Conservation (phyloP, 2,797 vertebrate species). For the Caiman crocodilus region DNA sequence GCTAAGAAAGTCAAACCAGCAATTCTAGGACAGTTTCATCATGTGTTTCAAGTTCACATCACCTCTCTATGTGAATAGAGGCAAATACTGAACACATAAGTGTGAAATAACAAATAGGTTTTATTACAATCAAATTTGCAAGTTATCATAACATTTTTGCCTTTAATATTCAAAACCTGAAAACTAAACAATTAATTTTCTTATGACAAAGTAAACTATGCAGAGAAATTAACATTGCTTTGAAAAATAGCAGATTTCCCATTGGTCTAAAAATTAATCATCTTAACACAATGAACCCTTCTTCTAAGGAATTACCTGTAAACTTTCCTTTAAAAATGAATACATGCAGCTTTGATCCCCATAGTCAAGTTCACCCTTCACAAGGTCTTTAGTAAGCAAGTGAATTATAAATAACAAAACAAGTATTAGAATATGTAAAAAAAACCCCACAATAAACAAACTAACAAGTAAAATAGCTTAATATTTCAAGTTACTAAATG, state of each 20-base stretch:
- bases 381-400: not conserved
- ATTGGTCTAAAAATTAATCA: not conserved
- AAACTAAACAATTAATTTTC: not conserved
- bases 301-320: not conserved
- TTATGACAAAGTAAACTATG: not conserved
- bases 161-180: not conserved
- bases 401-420: not conserved
- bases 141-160: not conserved
- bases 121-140: not conserved
- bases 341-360: not conserved
- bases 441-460: not conserved
- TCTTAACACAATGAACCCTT: not conserved
- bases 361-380: not conserved
- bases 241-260: not conserved
- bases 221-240: not conserved
- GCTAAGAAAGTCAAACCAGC: not conserved
- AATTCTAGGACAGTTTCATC: not conserved
- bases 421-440: not conserved
- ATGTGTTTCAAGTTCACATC: not conserved
- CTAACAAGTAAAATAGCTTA: not conserved
- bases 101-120: not conserved
- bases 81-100: not conserved
- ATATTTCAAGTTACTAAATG: not conserved
- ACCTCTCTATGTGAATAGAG: not conserved
- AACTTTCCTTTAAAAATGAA: not conserved